These are phyloP conservation scores for Electrona antarctica DNA, from an alignment of 2,113 vertebrate genomes.

Conservation along the genomic window DNA sequence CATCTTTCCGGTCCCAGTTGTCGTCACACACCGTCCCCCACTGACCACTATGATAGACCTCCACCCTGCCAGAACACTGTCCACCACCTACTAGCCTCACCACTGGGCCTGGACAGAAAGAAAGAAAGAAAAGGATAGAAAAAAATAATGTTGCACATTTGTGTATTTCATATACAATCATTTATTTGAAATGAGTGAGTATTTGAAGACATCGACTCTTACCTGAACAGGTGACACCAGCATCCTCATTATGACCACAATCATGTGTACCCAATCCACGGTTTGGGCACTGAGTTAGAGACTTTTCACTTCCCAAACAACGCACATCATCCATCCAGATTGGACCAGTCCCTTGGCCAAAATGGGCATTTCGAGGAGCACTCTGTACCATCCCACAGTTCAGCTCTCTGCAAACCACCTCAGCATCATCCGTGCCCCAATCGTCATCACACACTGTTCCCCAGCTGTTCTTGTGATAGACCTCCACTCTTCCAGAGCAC, in stretches of 20 bases:
- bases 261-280: conserved; percentile 20
- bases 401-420: conserved; percentile 31
- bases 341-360: conserved; percentile 13
- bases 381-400: conserved; percentile 13
- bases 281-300: conserved; percentile 13
- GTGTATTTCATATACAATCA: no score
- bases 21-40: neutral
- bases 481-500: conserved; percentile 30
- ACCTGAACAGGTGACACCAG: conserved; percentile 26
- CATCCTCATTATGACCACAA: conserved; percentile 19
- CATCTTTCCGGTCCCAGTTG: no score
- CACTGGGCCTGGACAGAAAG: no score
- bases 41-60: no score
- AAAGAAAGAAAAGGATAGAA: no score
- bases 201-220: conserved; percentile 1
- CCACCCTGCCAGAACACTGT: no score
- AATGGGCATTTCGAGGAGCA: neutral
- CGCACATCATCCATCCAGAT: conserved; percentile 30
- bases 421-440: conserved; percentile 19
- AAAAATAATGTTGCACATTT: no score
- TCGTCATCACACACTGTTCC: conserved; percentile 29
- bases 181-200: no score
- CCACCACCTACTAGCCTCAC: no score
- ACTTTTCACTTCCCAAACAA: conserved; percentile 16
- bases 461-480: conserved; percentile 16